Conservation (phyloP, 2,797 vertebrate genomes). For the Kryptopterus vitreolus region DNA sequence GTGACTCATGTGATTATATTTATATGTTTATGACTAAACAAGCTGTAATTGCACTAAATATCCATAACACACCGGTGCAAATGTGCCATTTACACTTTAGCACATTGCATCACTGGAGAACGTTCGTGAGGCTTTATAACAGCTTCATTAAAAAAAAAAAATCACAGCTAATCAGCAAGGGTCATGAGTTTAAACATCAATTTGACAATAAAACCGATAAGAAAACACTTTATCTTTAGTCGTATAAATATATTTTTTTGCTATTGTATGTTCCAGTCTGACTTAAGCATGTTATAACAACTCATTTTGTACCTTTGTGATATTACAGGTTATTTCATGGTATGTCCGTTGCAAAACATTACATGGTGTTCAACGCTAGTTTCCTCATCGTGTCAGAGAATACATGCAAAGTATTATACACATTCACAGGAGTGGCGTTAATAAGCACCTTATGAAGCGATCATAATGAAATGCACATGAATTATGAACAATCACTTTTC, state of each 20-base stretch:
- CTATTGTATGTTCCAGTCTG: neutral
- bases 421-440: neutral
- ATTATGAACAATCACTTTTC: no score
- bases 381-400: neutral
- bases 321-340: no score
- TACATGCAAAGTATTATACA: neutral
- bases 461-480: neutral
- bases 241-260: neutral
- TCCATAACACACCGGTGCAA: neutral
- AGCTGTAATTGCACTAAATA: conserved; percentile 3
- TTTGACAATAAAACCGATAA: neutral
- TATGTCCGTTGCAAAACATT: neutral
- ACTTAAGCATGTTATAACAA: conserved; percentile 6
- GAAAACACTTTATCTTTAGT: neutral
- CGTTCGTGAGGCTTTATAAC: conserved; percentile 6
- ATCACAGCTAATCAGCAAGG: neutral
- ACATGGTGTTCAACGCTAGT: neutral
- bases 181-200: neutral
- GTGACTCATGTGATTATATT: neutral
- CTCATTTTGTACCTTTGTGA: neutral
- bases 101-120: neutral
- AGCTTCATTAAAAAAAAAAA: neutral
- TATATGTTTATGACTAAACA: neutral
- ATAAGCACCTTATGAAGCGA: neutral
- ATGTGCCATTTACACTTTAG: neutral